phyloP scores from a whole-genome alignment of 2,113 vertebrate genomes.

The Illadopsis cleaveri region DNA sequence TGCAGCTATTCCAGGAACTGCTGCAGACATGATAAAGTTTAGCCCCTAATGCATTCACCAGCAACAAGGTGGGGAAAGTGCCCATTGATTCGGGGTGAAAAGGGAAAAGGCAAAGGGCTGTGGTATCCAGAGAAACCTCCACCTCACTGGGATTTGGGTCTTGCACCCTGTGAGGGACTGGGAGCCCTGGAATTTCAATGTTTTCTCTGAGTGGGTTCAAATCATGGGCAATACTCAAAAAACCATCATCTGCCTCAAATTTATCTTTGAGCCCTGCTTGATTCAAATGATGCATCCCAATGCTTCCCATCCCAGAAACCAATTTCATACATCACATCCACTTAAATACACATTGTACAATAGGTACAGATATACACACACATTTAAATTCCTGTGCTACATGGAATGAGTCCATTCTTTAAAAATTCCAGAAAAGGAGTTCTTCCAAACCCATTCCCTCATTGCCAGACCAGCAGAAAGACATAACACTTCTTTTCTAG shows the following conservation, averaged over 20 bases:
- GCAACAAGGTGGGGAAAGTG: background rate
- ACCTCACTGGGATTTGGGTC: background rate
- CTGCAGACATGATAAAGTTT: background rate
- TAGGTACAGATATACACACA: rapidly evolving
- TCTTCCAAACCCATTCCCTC: background rate
- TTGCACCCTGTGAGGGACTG: background rate
- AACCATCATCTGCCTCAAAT: background rate
- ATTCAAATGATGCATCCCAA: background rate
- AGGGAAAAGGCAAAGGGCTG: background rate
- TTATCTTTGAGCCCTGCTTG: background rate
- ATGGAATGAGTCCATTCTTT: background rate
- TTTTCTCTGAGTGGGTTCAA: background rate
- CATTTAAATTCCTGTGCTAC: rapidly evolving
- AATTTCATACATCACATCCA: background rate
- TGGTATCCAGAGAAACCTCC: background rate
- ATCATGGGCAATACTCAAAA: background rate
- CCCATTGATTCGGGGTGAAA: background rate
- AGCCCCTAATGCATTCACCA: background rate
- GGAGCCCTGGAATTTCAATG: background rate
- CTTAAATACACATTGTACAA: background rate
- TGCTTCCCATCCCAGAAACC: background rate
- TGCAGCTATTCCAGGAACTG: background rate
- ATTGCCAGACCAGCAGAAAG: background rate
- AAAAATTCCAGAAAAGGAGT: background rate
- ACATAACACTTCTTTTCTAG: background rate